Evolutionary conservation across 2,113 vertebrate species (phyloP).

Genomic region (Mirza zaza): DNA sequence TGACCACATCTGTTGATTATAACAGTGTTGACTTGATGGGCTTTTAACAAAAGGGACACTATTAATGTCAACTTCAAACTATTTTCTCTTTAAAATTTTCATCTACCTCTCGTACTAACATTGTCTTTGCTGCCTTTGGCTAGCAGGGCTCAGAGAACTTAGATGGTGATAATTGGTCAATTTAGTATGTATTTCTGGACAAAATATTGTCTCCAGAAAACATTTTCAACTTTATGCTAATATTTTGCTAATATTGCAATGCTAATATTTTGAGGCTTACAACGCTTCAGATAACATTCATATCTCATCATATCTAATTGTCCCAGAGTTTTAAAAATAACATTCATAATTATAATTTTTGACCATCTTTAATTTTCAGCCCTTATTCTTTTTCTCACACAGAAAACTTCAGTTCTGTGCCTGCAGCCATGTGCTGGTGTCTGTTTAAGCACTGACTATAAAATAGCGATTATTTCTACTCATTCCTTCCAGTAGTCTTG

Average conservation of each 20-base stretch:
- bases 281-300: background rate
- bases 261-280: slow-evolving; percentile 9
- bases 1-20: background rate
- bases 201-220: background rate
- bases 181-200: slow-evolving; percentile 23
- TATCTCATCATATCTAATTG: slow-evolving; percentile 21
- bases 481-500: slow-evolving; percentile 1
- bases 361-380: slow-evolving; percentile 3
- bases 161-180: background rate
- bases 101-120: background rate
- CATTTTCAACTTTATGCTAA: background rate
- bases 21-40: background rate
- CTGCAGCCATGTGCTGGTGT: slow-evolving; percentile 22
- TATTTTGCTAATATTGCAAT: background rate
- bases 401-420: background rate
- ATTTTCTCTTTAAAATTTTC: background rate
- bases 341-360: slow-evolving; percentile 23
- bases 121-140: background rate
- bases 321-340: slow-evolving; percentile 54
- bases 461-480: slow-evolving; percentile 5
- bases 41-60: background rate
- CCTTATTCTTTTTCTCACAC: background rate
- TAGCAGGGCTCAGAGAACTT: background rate
- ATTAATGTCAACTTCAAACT: background rate
- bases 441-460: slow-evolving; percentile 42